These are phyloP conservation scores for Malurus splendens DNA, from an alignment of 2,797 vertebrate species.

Conservation along the genomic window DNA sequence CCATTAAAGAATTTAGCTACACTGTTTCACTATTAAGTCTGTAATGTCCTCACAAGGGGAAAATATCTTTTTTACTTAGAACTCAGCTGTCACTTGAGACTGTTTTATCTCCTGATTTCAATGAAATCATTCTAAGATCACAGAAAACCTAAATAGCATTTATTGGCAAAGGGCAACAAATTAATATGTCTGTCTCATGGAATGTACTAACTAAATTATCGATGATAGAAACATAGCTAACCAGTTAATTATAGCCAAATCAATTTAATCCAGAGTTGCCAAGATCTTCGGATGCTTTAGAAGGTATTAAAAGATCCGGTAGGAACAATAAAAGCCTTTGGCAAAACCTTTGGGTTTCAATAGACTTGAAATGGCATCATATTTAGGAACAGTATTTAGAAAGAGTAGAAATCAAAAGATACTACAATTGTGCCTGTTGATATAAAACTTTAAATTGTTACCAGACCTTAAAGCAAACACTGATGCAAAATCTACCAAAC, in stretches of 20 bases:
- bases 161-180: neutral
- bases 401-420: neutral
- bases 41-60: neutral
- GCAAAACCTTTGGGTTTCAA: neutral
- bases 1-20: neutral
- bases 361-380: neutral
- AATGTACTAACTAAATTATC: neutral
- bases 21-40: neutral
- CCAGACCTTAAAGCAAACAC: neutral
- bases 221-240: neutral
- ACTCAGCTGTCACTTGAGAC: neutral
- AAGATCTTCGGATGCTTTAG: neutral
- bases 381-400: neutral
- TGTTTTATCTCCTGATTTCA: neutral
- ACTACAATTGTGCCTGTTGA: neutral
- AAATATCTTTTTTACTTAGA: neutral
- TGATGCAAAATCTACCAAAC: neutral
- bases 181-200: neutral
- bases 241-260: neutral
- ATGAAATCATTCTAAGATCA: neutral
- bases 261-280: neutral
- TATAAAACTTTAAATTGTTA: neutral
- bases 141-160: neutral
- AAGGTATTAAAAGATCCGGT: neutral
- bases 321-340: neutral